Base-by-base conservation (phyloP, 2,888 invertebrate species). In the Leucophenga montana region DNA sequence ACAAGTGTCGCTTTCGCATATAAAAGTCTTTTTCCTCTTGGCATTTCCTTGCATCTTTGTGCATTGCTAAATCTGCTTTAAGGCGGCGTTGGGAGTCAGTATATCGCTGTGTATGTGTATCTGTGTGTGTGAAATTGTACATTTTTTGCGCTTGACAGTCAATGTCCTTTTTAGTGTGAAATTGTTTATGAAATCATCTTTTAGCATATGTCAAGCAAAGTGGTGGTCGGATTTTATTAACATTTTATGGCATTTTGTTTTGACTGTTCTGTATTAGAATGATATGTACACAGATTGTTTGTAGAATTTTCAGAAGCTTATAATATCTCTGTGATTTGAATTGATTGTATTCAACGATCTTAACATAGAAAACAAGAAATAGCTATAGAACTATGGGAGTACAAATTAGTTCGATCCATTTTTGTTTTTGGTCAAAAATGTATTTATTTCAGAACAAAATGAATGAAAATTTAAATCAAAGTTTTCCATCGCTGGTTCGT, bases 71-170 rank as follows among this genome's bases (percentile, higher is more conserved):
- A 9, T n/a, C 53, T 53, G 16, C 53, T 1, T 53, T 56, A 20
- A 56, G 56, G 56, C 56, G 27, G 8, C 14, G 22, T 20, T 18
- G 20, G 22, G 22, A 16, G 33, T 33, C 8, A 33, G 33, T 5
- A 8, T 33, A 8, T 33, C 31, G n/a, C 16, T 16, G 39, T 31
- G 39, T 16, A 18, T 33, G 5, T 64, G 64, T 64, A 9, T 64
- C 11, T 20, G 46, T 18, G 18, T 31, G 1, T 5, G 5, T 3
- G 5, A 3, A 3, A n/a, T n/a, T 71, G 72, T 71, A 66, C 69
- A 71, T 61, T 73, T 71, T 79, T 66, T 59, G 57, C 65, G 59
- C 59, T 22, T 33, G 59, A 33, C 59, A 61, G 59, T 61, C 59
- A 61, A 33, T 61, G 59, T 39, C 59, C 59, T 61, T 61, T 61